Base-by-base conservation (phyloP, 2,888 invertebrate genomes). In the Ashinkailepas kermadecensis region DNA sequence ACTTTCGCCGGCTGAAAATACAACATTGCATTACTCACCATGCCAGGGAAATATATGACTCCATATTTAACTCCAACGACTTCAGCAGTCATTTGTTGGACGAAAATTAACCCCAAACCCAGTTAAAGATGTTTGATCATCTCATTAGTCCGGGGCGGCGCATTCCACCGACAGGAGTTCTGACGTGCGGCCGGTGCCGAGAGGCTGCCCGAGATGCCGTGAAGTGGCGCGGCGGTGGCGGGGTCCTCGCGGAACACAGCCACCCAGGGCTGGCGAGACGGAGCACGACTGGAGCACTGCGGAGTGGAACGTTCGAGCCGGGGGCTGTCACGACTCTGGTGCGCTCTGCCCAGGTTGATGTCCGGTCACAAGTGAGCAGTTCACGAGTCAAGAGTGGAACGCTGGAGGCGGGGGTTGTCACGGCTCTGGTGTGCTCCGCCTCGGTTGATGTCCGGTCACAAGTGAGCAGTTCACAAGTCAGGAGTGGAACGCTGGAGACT, bases 51-150 rank as follows among this genome's bases (percentile, higher is more conserved):
- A 70, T 18, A 54, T 70, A 70, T 54, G 70, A 8, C 18, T 67
- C 67, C 67, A 67, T 67, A 67, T 67, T 67, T 67, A 25, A 67
- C 23, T 25, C 25, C 23, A 25, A 67, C 67, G 67, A 67, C 67
- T 25, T 4, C 25, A 12, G 9, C 12, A 25, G 12, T 25, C 11
- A 67, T 67, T 67, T 67, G 67, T 67, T 67, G 25, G 67, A 12
- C n/a, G 67, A 25, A 67, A 67, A 67, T 67, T 67, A 67, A 25
- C 67, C 11, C 67, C 23, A 25, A 25, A 4, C 67, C 23, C 67
- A 23, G 67, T 67, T 25, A 25, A 25, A 25, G 67, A 67, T 67
- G 67, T 67, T 67, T 67, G 23, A 67, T 67, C 67, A 25, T 67
- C 67, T 67, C 67, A 67, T 67, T 67, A 67, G 67, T 67, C 67